Conservation (phyloP, 1,140 invertebrate genomes). For the Epicauta chinensis region DNA sequence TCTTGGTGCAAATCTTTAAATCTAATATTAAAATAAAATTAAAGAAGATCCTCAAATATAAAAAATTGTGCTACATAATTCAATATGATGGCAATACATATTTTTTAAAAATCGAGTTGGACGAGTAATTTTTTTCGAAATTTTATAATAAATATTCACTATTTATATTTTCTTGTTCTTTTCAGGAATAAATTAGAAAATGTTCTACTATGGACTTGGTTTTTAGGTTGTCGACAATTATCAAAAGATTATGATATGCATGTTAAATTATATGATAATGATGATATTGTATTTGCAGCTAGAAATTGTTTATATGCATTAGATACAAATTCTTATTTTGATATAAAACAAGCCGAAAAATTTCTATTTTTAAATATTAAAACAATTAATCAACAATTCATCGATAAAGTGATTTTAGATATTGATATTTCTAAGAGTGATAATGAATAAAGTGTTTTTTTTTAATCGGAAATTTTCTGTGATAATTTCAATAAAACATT, state of each 20-base stretch:
- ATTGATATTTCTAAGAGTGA: constrained; percentile 16
- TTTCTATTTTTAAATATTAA: constrained; percentile 27
- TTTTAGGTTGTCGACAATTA: constrained; percentile 15
- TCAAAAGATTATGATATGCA: constrained; percentile 28
- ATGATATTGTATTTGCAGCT: constrained; percentile 21
- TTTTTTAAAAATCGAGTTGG: constrained; percentile 23
- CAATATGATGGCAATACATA: constrained; percentile 20
- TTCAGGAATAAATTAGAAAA: constrained; percentile 18
- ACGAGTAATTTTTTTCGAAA: not conserved
- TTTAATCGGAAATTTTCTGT: too few relatives aligned
- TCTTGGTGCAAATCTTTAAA: constrained; percentile 35
- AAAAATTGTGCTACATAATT: constrained; percentile 24
- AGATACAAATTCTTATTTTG: constrained; percentile 18
- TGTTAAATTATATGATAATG: constrained; percentile 21
- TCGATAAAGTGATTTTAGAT: constrained; percentile 9
- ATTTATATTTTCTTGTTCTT: not conserved
- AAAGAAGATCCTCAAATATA: constrained; percentile 13
- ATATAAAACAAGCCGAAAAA: constrained; percentile 28
- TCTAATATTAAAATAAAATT: constrained; percentile 20
- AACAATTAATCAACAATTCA: constrained; percentile 15
- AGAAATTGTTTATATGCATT: constrained; percentile 28
- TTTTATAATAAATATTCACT: not conserved
- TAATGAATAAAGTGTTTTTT: not conserved
- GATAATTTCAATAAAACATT: too few relatives aligned
- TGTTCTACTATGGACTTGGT: constrained; percentile 30